phyloP scores from a whole-genome alignment of 2,797 vertebrate species.

The Falco columbarius region DNA sequence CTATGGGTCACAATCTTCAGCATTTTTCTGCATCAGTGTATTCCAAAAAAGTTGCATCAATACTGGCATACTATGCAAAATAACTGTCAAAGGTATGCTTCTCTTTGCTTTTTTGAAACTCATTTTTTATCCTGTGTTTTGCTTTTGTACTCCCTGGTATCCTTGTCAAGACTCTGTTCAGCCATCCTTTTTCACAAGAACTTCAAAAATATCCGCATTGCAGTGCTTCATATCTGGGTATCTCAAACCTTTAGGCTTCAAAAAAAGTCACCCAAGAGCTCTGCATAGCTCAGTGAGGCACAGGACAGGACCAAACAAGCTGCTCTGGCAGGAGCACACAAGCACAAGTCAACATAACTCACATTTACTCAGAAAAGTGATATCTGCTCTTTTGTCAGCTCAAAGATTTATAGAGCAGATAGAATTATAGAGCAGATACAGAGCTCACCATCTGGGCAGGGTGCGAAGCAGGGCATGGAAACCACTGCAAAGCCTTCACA shows the following conservation, averaged over 20 bases:
- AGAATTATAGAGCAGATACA: not conserved
- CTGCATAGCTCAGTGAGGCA: not conserved
- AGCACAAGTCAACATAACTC: not conserved
- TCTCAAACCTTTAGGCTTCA: not conserved
- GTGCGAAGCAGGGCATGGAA: not conserved
- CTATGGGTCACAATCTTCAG: not conserved
- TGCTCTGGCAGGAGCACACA: not conserved
- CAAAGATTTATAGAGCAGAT: not conserved
- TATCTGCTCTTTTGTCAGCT: not conserved
- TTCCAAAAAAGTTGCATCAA: not conserved
- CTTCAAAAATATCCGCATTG: not conserved
- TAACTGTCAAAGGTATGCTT: not conserved
- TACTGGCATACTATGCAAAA: rapidly evolving
- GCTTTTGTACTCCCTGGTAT: not conserved
- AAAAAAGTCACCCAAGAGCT: not conserved
- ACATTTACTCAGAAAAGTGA: not conserved
- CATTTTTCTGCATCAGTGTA: not conserved
- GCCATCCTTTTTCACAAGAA: not conserved
- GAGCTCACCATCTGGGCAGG: not conserved
- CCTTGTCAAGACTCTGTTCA: not conserved
- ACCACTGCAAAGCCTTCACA: not conserved
- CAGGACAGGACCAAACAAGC: not conserved
- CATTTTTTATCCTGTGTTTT: not conserved
- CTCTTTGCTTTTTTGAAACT: not conserved
- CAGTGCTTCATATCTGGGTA: not conserved